These are phyloP conservation scores for Dicaeum eximium DNA, from an alignment of 2,113 vertebrate genomes.

Conservation along the genomic window DNA sequence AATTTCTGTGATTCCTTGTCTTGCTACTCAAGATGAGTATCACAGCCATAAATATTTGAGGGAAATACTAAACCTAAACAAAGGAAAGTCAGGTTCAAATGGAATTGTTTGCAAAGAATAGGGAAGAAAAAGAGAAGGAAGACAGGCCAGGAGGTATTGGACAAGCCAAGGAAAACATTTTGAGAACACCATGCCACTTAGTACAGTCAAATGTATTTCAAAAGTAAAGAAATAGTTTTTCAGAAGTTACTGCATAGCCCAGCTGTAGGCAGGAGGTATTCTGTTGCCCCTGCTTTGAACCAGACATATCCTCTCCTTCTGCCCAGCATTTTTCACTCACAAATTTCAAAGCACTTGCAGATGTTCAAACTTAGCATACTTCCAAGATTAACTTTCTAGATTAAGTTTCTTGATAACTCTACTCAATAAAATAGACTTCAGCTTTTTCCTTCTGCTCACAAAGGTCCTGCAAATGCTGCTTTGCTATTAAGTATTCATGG, in stretches of 20 bases:
- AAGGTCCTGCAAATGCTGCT: neutral
- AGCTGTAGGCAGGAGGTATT: constrained; percentile 17
- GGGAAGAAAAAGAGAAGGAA: constrained; percentile 7
- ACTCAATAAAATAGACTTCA: neutral
- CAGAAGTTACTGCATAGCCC: neutral
- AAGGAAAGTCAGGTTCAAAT: constrained; percentile 1
- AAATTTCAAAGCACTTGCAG: constrained; percentile 46
- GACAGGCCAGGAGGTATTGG: neutral
- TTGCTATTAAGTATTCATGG: neutral
- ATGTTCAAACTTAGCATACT: neutral
- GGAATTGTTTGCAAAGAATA: constrained; percentile 23
- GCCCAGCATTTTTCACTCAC: constrained; percentile 6
- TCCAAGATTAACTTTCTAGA: neutral
- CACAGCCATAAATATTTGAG: constrained; percentile 36
- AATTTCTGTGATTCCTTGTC: constrained; percentile 55
- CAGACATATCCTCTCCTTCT: constrained; percentile 4
- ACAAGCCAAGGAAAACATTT: constrained; percentile 53
- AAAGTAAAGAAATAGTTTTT: constrained; percentile 21
- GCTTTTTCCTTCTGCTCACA: neutral
- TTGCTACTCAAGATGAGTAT: constrained; percentile 19
- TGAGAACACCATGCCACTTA: constrained; percentile 8
- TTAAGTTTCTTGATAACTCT: constrained; percentile 3
- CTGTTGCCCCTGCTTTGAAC: constrained; percentile 31
- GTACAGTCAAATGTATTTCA: constrained; percentile 18
- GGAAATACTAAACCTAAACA: constrained; percentile 44